Base-by-base conservation (phyloP, 1,140 invertebrate species). In the Yoshiicerus persimilis region DNA sequence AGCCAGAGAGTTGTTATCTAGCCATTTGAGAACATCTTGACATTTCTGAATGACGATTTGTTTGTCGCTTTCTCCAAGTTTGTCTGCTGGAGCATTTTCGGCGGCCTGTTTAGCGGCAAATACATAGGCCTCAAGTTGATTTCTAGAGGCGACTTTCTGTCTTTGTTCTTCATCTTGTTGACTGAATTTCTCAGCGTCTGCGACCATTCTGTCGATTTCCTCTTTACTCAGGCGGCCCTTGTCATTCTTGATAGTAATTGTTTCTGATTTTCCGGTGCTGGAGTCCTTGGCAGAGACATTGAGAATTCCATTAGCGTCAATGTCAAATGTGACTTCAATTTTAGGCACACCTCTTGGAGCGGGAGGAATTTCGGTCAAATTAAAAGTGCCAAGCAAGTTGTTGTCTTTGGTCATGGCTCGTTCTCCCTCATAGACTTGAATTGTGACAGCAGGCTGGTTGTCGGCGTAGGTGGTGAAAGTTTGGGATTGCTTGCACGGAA, bases 191-290 rank as follows among this genome's bases (percentile, higher is more conserved):
- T 96, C 95, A 13, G 96, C 95, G 36, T 96, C 96, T n/a, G 94
- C 92, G 10, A 99, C 93, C 98, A 99, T 99, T 36, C 95, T 94
- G 91, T 98, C 97, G 90, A 99, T 99, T 91, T 99, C 97, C 27
- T 96, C 96, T 92, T 98, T 97, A 27, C 95, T 96, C 2, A 99
- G 93, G 25, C 97, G 95, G 2, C 87, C 87, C 27, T 84, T 85
- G 38, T 88, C 77, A 27, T 84, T 85, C n/a, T 84, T 70, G 30
- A 84, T 88, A 10, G 77, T 95, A 87, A 96, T 96, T 90, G 95
- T 95, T 91, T 97, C 96, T 4, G 94, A 94, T 87, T 95, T 95
- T 25, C 96, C 96, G 1, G 95, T 96, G 87, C 95, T 96, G 90
- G 93, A 95, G 89, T 97, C 96, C 91, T 95, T 94, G 16, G 96